Conservation (phyloP, 2,113 vertebrate species). For the Chionis minor region DNA sequence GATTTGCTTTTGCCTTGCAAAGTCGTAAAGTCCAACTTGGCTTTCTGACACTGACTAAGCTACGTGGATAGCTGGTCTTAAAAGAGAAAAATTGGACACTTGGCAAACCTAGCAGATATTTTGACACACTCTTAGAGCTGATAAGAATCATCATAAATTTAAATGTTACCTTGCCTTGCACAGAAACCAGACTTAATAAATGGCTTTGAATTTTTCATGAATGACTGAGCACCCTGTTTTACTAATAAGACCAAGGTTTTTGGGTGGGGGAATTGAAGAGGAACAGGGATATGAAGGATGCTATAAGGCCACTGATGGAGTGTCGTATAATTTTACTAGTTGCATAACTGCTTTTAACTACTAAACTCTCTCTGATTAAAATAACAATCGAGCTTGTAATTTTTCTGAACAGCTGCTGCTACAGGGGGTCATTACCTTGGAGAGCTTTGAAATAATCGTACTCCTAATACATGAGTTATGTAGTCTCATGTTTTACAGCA, state of each 20-base stretch:
- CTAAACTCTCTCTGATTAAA: conserved; percentile 80
- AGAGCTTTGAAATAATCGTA: conserved; percentile 77
- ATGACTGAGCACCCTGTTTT: conserved; percentile 53
- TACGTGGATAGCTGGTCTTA: conserved; percentile 57
- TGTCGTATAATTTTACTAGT: conserved; percentile 78
- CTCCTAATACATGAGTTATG: conserved; percentile 77
- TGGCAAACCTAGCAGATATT: conserved; percentile 61
- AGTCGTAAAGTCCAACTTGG: conserved; percentile 54
- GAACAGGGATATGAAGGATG: conserved; percentile 21
- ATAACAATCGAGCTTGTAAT: conserved; percentile 85
- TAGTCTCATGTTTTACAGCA: conserved; percentile 80
- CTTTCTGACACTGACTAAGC: conserved; percentile 47
- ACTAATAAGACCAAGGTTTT: conserved; percentile 60
- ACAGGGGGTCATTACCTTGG: conserved; percentile 80
- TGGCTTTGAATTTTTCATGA: conserved; percentile 73
- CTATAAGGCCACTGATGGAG: conserved; percentile 71
- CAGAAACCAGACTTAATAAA: conserved; percentile 68
- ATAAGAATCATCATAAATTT: conserved; percentile 71
- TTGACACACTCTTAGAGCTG: conserved; percentile 56
- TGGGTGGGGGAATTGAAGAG: not conserved
- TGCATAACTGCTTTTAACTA: conserved; percentile 80
- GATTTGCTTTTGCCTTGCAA: conserved; percentile 44
- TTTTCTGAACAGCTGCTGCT: conserved; percentile 83
- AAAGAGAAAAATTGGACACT: conserved; percentile 66
- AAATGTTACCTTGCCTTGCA: conserved; percentile 61